Evolutionary conservation across 2,888 invertebrate genomes (phyloP).

Genomic region (Synanthedon andrenaeformis): DNA sequence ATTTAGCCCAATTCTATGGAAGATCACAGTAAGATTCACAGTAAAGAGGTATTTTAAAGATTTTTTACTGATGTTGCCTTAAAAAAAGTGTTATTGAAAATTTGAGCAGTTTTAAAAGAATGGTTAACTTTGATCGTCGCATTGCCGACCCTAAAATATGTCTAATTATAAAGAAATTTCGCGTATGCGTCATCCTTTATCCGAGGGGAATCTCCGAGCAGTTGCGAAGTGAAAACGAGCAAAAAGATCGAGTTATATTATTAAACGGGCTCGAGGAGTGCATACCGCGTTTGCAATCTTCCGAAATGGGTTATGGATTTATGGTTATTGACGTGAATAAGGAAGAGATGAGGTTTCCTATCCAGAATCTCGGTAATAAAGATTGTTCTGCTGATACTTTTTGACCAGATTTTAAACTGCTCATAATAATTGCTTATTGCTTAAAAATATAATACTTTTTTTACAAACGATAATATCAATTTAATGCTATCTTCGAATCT

Average conservation of each 20-base stretch:
- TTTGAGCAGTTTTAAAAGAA: too few species aligned
- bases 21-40: too few species aligned
- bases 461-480: too few species aligned
- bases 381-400: background rate
- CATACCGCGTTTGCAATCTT: slow-evolving; percentile 1
- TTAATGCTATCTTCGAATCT: too few species aligned
- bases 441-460: too few species aligned
- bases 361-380: background rate
- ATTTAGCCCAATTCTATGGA: too few species aligned
- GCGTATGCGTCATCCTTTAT: slow-evolving; percentile 32
- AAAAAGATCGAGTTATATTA: slow-evolving; percentile 8
- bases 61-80: too few species aligned
- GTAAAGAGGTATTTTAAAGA: too few species aligned
- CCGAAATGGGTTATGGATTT: slow-evolving; percentile 6
- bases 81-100: too few species aligned
- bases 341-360: background rate
- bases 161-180: slow-evolving; percentile 38
- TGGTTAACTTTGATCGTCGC: too few species aligned
- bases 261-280: slow-evolving; percentile 6
- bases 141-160: slow-evolving; percentile 11
- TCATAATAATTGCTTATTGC: background rate
- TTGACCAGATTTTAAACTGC: background rate
- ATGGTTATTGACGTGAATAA: slow-evolving; percentile 1
- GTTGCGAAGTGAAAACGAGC: slow-evolving; percentile 12
- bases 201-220: slow-evolving; percentile 16